Evolutionary conservation across 1,140 invertebrate species (phyloP).

Genomic region (Sarcophaga bullata): DNA sequence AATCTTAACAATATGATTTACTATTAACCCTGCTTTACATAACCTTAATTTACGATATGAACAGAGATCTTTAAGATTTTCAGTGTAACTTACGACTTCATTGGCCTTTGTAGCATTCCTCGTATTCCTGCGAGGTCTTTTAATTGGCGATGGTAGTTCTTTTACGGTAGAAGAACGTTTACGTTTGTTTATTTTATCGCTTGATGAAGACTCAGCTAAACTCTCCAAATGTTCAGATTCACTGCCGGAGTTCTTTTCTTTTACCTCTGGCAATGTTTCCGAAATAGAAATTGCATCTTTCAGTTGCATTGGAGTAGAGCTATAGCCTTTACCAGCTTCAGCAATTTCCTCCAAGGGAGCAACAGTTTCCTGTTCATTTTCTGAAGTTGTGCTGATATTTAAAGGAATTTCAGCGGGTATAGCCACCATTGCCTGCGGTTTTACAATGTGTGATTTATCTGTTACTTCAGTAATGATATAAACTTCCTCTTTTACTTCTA

Average conservation of each 20-base stretch:
- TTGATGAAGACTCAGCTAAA: neutral
- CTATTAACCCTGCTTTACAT: too few species aligned
- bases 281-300: too few species aligned
- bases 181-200: neutral
- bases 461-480: neutral
- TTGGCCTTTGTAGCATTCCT: neutral
- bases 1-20: neutral
- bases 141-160: neutral
- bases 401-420: constrained; percentile 37
- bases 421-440: constrained; percentile 32
- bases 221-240: neutral
- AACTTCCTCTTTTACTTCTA: constrained; percentile 39
- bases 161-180: neutral
- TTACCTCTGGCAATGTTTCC: neutral
- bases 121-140: constrained; percentile 7
- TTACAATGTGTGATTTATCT: neutral
- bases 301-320: too few species aligned
- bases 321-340: too few species aligned
- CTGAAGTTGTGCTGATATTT: constrained; percentile 1
- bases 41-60: too few species aligned
- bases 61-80: too few species aligned
- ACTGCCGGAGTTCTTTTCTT: neutral
- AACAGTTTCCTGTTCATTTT: neutral
- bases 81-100: neutral
- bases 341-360: neutral